These are phyloP conservation scores for Margarornis squamiger DNA, from an alignment of 2,797 vertebrate species.

Conservation along the genomic window DNA sequence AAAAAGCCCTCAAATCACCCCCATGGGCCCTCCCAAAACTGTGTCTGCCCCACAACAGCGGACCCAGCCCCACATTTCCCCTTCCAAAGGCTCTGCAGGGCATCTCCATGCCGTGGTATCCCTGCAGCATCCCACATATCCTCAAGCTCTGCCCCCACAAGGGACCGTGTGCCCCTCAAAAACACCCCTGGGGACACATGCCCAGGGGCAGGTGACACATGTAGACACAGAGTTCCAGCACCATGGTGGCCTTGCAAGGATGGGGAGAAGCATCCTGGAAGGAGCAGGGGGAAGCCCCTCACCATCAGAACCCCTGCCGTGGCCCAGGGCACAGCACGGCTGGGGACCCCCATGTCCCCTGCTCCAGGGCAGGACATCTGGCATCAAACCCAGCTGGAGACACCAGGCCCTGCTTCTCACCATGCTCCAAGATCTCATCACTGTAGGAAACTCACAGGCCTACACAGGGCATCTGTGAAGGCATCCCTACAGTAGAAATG, in stretches of 20 bases:
- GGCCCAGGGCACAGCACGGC: accelerated
- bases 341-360: neutral
- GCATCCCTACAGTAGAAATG: neutral
- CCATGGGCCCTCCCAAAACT: accelerated
- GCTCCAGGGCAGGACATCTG: accelerated
- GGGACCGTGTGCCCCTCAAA: accelerated
- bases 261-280: neutral
- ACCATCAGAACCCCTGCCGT: neutral
- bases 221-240: neutral
- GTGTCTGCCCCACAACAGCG: accelerated
- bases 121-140: accelerated
- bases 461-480: neutral
- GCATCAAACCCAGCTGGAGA: neutral
- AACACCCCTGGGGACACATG: neutral
- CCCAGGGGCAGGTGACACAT: accelerated
- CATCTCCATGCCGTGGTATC: neutral
- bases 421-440: neutral
- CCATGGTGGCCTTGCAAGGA: accelerated
- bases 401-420: neutral
- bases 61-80: neutral
- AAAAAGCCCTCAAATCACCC: accelerated
- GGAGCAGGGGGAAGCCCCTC: accelerated
- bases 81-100: too few relatives aligned
- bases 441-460: neutral
- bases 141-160: neutral